Base-by-base conservation (phyloP, 2,888 invertebrate species). In the Polymixis lichenea region DNA sequence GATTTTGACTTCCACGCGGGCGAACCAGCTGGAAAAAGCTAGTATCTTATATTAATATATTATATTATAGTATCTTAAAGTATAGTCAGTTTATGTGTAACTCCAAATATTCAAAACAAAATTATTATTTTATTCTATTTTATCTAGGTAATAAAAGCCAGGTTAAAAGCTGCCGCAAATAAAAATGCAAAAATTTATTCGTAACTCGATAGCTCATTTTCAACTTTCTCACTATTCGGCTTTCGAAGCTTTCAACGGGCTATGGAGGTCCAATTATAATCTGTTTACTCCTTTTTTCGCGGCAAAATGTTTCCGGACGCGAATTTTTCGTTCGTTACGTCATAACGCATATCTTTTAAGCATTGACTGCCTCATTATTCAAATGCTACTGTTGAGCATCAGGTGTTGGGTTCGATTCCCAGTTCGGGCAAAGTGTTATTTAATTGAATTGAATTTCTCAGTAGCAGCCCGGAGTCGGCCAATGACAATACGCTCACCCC, bases 261-360 rank as follows among this genome's bases (percentile, higher is more conserved):
- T 25, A 56, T 71, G 73, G 62, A 80, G 72, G 66, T 78, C 60
- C 83, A 87, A 87, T 87, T 85, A 77, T 82, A 80, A 74, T 65
- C 53, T 46, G 28, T 66, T 56, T 68, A 51, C 64, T 72, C 17
- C 4, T 56, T 80, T 80, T 78, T 66, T 56, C 5, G 17, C 19
- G 32, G 28, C 15, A 22, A 56, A 61, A 66, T 80, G 32, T n/a
- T 73, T 80, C 65, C 53, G 64, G n/a, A 78, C 62, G 38, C 17
- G 15, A 25, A 43, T 46, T 22, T 32, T 2, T 65, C 46, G 13
- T 19, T 19, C 17, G 19, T 22, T 32, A 68, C 8, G 49, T 72
- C 58, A 46, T 38, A 49, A 28, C 15, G 22, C 32, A 11, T 67
- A 53, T 55, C 55, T 65, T 38, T 46, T 8, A 79, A 46, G 32